Evolutionary conservation across 1,140 invertebrate genomes (phyloP).

Genomic region (Drosophila murphyi): DNA sequence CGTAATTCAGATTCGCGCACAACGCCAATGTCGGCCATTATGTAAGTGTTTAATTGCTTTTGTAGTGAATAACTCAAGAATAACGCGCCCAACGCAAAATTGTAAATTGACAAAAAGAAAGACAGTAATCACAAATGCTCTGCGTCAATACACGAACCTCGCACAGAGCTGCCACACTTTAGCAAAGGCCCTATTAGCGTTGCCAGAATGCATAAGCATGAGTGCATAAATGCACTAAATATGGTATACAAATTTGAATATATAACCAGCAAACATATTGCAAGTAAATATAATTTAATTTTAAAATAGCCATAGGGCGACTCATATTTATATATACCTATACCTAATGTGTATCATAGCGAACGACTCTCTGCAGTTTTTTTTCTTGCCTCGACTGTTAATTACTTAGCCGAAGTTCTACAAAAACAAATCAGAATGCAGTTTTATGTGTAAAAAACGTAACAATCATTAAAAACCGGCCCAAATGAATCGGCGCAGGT

Average conservation of each 20-base stretch:
- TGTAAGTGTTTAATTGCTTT: background rate
- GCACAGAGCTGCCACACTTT: conserved; percentile 16
- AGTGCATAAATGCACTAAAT: conserved; percentile 8
- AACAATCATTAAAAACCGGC: background rate
- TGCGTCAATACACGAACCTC: conserved; percentile 56
- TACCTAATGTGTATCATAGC: no score
- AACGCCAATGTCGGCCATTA: conserved; percentile 43
- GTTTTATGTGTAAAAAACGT: background rate
- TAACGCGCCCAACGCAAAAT: background rate
- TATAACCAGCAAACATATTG: background rate
- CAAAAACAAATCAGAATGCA: background rate
- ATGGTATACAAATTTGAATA: conserved; percentile 14
- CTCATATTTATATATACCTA: background rate
- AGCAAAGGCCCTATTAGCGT: background rate
- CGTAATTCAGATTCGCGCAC: conserved; percentile 61
- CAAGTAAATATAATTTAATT: background rate
- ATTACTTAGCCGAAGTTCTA: background rate
- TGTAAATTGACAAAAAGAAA: conserved; percentile 23
- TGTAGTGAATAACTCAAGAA: background rate
- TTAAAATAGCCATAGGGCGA: background rate
- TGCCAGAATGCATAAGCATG: background rate
- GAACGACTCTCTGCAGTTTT: no score
- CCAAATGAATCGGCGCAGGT: background rate
- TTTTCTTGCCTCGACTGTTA: background rate
- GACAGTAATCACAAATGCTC: conserved; percentile 44